A percentile compares a stretch with the other conserved stretches of the same genome.
Evolutionary conservation across 2,113 vertebrate genomes (phyloP).

Genomic region (Ctenomys sociabilis): DNA sequence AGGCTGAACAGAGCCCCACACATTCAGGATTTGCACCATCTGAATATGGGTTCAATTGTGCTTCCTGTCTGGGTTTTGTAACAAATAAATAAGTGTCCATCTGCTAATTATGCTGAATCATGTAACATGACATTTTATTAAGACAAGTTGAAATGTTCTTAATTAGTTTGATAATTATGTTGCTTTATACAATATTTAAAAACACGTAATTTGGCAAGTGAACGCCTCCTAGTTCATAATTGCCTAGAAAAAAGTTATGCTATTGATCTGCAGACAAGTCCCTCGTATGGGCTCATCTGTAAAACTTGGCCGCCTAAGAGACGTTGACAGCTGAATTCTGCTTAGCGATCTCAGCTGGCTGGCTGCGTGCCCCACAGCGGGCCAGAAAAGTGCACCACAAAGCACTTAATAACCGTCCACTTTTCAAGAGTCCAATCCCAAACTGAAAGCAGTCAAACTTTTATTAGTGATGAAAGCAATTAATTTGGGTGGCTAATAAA

Average conservation of each 20-base stretch:
- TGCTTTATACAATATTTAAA: slow-evolving; percentile 48
- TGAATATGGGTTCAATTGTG: not conserved
- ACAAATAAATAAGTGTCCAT: not conserved
- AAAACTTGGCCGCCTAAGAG: slow-evolving; percentile 68
- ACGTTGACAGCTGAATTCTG: slow-evolving; percentile 67
- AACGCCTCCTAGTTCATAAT: slow-evolving; percentile 70
- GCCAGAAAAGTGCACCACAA: slow-evolving; percentile 33
- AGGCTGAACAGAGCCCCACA: not conserved
- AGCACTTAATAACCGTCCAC: not conserved
- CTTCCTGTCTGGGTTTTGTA: slow-evolving; percentile 15
- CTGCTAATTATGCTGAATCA: slow-evolving; percentile 31
- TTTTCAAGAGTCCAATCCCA: slow-evolving; percentile 19
- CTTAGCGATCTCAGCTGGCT: slow-evolving; percentile 68
- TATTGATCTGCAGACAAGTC: slow-evolving; percentile 68
- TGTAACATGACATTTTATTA: slow-evolving; percentile 58
- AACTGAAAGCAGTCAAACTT: slow-evolving; percentile 27
- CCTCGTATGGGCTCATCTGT: slow-evolving; percentile 63
- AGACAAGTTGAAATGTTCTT: slow-evolving; percentile 65
- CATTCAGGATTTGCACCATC: not conserved
- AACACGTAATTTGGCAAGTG: slow-evolving; percentile 69
- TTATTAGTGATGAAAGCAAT: slow-evolving; percentile 35
- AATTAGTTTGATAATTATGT: slow-evolving; percentile 75
- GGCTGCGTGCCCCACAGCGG: slow-evolving; percentile 32
- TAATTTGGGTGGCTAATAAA: slow-evolving; percentile 25
- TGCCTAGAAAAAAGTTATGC: slow-evolving; percentile 59